Evolutionary conservation across 1,140 invertebrate genomes (phyloP).

Genomic region (Hirudo medicinalis): DNA sequence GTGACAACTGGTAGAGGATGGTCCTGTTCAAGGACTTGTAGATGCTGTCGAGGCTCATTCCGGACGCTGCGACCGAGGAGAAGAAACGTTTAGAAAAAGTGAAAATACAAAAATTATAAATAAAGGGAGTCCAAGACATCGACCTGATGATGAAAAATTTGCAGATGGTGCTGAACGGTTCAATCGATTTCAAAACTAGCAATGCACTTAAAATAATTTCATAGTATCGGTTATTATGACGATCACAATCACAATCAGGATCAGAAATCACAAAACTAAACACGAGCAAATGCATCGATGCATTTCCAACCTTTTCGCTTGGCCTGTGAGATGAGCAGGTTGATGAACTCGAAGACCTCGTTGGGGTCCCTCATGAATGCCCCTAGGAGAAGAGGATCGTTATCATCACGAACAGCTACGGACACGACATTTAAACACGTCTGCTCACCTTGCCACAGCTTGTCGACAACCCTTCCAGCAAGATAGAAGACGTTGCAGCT

Average conservation of each 20-base stretch:
- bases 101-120: neutral
- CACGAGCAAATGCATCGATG: slow-evolving; percentile 24
- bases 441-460: slow-evolving; percentile 75
- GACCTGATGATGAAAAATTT: too few relatives aligned
- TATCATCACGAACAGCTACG: neutral
- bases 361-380: slow-evolving; percentile 59
- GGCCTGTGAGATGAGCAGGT: slow-evolving; percentile 63
- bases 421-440: neutral
- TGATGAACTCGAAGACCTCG: slow-evolving; percentile 87
- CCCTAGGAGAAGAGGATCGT: slow-evolving; percentile 28
- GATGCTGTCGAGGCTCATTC: slow-evolving; percentile 55
- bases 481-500: slow-evolving; percentile 76
- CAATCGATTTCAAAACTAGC: too few relatives aligned
- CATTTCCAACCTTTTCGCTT: slow-evolving; percentile 38
- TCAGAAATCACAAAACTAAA: too few relatives aligned
- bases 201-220: too few relatives aligned
- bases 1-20: slow-evolving; percentile 78
- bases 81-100: neutral
- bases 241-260: slow-evolving; percentile 13
- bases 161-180: too few relatives aligned
- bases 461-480: slow-evolving; percentile 81
- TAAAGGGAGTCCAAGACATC: too few relatives aligned
- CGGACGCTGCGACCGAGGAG: slow-evolving; percentile 32
- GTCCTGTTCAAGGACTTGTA: slow-evolving; percentile 86
- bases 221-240: neutral